Base-by-base conservation (phyloP, 2,888 invertebrate species). In the Andrena trimmerana region DNA sequence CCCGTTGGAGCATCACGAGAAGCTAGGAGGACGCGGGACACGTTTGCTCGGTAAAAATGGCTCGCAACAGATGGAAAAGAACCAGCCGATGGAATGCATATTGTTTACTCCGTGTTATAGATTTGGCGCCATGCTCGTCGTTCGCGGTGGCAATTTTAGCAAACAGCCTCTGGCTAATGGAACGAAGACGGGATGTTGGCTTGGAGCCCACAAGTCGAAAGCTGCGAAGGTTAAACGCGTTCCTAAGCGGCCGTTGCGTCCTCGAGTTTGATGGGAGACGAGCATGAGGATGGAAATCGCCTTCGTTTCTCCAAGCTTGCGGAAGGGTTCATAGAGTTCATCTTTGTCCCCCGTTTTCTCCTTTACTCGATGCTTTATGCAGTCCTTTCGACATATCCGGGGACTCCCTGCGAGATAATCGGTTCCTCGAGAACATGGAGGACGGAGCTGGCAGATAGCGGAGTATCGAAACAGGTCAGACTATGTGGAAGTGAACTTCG, bases 131-230 rank as follows among this genome's bases (percentile, higher is more conserved):
- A 13, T 27, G 66, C 16, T 72, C 66, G 65, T 84, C 72, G 69
- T 10, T 78, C 72, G 52, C 29, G 24, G 66, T 10, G 42, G 59
- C 75, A 78, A 74, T 86, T 82, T 85, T 84, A 84, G 75, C 84
- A 5, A 62, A 63, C 78, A 67, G 36, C 50, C 20, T 52, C 42
- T 42, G 59, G 65, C 69, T 72, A 75, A 75, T 82, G 78, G 73
- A 68, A 80, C 69, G 81, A 74, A 50, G 71, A 52, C 54, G 69
- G 79, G 80, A 79, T 79, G 57, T 85, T 86, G 85, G 85, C 85
- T 85, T 2, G 7, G n/a, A 20, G 81, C 85, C 85, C 68, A 82
- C 31, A 57, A 59, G n/a, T 31, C 13, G 50, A 10, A 24, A 24
- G 65, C 29, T 29, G 24, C 60, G 85, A 77, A 85, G 85, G 85